Evolutionary conservation across 2,797 vertebrate genomes (phyloP), one percentile per base, ranked within the genome.

Genomic region (Parauchenoglanis punctatus): DNA sequence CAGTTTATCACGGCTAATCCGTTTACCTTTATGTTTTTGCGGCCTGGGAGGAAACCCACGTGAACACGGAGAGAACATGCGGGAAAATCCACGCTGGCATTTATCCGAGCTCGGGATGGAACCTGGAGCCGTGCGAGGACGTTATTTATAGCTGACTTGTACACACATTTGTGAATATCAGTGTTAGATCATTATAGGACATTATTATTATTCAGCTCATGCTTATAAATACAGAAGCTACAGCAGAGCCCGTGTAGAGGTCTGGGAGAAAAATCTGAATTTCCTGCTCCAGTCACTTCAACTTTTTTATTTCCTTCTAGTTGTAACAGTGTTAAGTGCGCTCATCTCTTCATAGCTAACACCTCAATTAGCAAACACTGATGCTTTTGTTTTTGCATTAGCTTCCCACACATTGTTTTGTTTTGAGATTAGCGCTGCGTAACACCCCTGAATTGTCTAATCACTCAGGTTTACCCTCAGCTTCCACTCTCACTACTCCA

Each of bases 401-500:
- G 56, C 28, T 58, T 31, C 52, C 8, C 28, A 35, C 17, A 77
- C n/a, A 0, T 58, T 78, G 52, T 23, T 56, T 11, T 56, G 52
- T 78, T 58, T 35, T 20, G 72, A 31, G 76, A 58, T 78, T 35
- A 58, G 3, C 17, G 4, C 3, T 20, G n/a, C n/a, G n/a, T 56
- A 56, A 31, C 17, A 18, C 52, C 28, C 11, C 52, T 5, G 17
- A 78, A 58, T 58, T 20, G 17, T 61, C 58, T 63, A 76, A 63
- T 76, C 61, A 10, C 15, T 25, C n/a, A 63, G 58, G 68, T 61
- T 72, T 7, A 61, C 40, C 31, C 31, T 46, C 40, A 28, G 61
- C 49, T 56, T 86, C 28, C 20, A 56, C 28, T 85, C n/a, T 65
- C 40, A n/a, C 84, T 4, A n/a, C 35, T 83, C 44, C n/a, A 67